Percentiles rank a stretch among this genome's conserved stretches.
phyloP scores from a whole-genome alignment of 2,797 vertebrate genomes.

The Valencia hispanica region DNA sequence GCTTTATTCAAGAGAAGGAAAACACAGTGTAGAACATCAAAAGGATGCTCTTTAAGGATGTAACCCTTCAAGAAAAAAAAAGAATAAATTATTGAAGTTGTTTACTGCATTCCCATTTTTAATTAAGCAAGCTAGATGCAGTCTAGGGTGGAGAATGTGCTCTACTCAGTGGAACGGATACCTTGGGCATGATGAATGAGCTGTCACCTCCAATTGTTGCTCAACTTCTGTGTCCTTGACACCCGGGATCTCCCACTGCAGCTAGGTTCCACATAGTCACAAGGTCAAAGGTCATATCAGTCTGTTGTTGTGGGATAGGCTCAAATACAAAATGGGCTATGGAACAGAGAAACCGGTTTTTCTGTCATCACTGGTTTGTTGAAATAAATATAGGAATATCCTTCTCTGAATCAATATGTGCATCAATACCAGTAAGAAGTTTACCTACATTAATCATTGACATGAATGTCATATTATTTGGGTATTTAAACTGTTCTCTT shows the following conservation, averaged over 20 bases:
- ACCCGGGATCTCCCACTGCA: slow-evolving; percentile 39
- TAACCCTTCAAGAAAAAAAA: background rate
- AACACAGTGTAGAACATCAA: slow-evolving; percentile 40
- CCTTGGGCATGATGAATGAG: slow-evolving; percentile 79
- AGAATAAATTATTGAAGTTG: slow-evolving; percentile 59
- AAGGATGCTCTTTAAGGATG: slow-evolving; percentile 45
- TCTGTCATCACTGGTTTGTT: slow-evolving; percentile 3
- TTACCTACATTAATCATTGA: background rate
- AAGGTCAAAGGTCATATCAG: slow-evolving; percentile 53
- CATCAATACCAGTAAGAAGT: background rate
- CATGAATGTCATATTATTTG: too few relatives aligned
- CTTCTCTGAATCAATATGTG: slow-evolving; percentile 2
- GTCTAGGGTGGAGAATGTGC: slow-evolving; percentile 65
- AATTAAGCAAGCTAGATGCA: slow-evolving; percentile 66
- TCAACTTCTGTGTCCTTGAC: slow-evolving; percentile 72
- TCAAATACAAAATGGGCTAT: background rate
- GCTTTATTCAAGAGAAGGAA: slow-evolving; percentile 24
- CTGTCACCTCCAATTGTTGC: slow-evolving; percentile 80
- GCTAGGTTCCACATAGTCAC: slow-evolving; percentile 24
- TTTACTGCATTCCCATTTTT: slow-evolving; percentile 65
- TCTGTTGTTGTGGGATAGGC: slow-evolving; percentile 35
- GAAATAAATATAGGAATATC: background rate
- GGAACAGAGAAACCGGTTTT: background rate
- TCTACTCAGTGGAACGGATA: slow-evolving; percentile 72
- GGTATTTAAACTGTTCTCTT: background rate